Evolutionary conservation across 2,113 vertebrate genomes (phyloP).

Genomic region (Pterophyllum scalare): DNA sequence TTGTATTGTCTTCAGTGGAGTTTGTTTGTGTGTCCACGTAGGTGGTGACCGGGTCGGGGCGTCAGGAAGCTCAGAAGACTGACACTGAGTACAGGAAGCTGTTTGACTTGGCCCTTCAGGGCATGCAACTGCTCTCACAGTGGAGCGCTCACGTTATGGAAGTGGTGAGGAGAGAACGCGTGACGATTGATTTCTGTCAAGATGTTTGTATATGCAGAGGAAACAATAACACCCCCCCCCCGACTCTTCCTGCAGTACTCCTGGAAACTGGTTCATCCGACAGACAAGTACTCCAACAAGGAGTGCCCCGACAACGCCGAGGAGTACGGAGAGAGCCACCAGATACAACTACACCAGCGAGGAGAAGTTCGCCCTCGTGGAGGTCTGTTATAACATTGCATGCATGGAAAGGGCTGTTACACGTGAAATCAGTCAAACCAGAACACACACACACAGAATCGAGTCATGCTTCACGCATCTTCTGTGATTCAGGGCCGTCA

Average conservation of each 20-base stretch:
- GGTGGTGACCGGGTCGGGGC: constrained; percentile 97
- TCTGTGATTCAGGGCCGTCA: background rate
- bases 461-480: background rate
- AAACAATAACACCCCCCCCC: background rate
- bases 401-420: too few relatives aligned
- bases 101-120: constrained; percentile 95
- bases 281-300: constrained; percentile 99
- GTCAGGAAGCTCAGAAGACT: constrained; percentile 95
- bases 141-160: constrained; percentile 99
- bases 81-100: constrained; percentile 94
- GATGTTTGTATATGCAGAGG: background rate
- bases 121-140: constrained; percentile 96
- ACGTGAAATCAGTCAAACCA: background rate
- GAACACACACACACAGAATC: background rate
- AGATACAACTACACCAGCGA: constrained; percentile 98
- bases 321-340: constrained; percentile 96
- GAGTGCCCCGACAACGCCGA: constrained; percentile 97
- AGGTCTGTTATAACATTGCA: constrained; percentile 81
- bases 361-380: constrained; percentile 98
- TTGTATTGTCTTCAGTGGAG: background rate
- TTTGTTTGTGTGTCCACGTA: constrained; percentile 51
- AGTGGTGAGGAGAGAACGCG: constrained; percentile 85
- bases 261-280: constrained; percentile 98
- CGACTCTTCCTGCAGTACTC: constrained; percentile 85
- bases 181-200: background rate